Evolutionary conservation across 2,888 invertebrate genomes (phyloP), one percentile per base, ranked within the genome.

Genomic region (Taphrorychus bicolor): DNA sequence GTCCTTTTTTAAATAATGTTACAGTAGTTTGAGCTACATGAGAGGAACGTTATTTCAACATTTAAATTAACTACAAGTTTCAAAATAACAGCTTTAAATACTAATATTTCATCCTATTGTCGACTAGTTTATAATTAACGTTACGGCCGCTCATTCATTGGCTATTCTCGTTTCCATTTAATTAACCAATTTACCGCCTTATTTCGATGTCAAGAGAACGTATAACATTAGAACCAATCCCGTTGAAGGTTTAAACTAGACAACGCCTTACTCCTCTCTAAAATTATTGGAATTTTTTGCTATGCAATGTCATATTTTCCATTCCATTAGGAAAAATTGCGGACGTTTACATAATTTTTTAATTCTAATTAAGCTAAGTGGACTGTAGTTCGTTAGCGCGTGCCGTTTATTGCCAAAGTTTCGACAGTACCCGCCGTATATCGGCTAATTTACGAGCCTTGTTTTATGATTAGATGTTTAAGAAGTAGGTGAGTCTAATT

Each of bases 401-500:
- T 32, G 32, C 32, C 32, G 32, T 32, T 32, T 32, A 32, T 32
- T 32, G 32, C 32, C 7, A 32, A 32, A 32, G 32, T 32, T 32
- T 32, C 32, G 32, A 32, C 32, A 32, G 7, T 9, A 32, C 32
- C 11, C 7, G 32, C n/a, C n/a, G n/a, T n/a, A n/a, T 32, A 32
- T 11, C 32, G 3, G 32, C 32, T 32, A 32, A 1, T 32, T 1
- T 32, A 32, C 32, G 9, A 32, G 2, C 32, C 9, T 32, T 32
- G 9, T 32, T 32, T 32, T 32, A 32, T 32, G 9, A 3, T 45
- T 45, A 14, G 14, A 7, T 16, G 0, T 18, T 42, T 5, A 18
- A 59, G 48, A 59, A 48, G 17, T 48, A 48, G 59, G 59, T 40
- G 21, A 45, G 22, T 16, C 59, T 59, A 59, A 59, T 59, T 59